A percentile compares a stretch with the other conserved stretches of the same genome.
Conservation (phyloP, 2,888 invertebrate genomes). For the Mylabris sibirica region DNA sequence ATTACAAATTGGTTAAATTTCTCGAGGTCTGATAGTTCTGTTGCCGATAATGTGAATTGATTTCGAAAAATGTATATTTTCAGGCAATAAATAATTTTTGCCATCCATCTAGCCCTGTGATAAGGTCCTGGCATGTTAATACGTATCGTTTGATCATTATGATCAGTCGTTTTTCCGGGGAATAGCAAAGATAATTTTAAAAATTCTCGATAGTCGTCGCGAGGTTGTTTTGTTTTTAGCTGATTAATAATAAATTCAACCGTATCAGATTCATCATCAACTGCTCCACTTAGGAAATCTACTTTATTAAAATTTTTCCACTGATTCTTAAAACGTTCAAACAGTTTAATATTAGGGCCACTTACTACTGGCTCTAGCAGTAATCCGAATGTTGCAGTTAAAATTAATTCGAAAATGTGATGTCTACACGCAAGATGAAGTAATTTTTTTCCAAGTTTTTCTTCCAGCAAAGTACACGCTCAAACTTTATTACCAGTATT, state of each 20-base stretch:
- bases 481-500: slow-evolving; percentile 41
- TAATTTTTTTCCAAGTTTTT: slow-evolving; percentile 38
- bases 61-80: slow-evolving; percentile 47
- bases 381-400: slow-evolving; percentile 16
- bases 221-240: slow-evolving; percentile 10
- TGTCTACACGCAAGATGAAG: slow-evolving; percentile 44
- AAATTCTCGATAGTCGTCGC: slow-evolving; percentile 27
- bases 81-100: slow-evolving; percentile 43
- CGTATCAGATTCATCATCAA: background rate
- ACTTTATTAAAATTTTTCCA: slow-evolving; percentile 33
- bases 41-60: background rate
- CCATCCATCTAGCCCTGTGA: slow-evolving; percentile 48
- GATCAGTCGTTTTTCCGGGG: slow-evolving; percentile 3
- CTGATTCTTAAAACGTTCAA: slow-evolving; percentile 34
- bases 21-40: background rate
- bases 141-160: background rate
- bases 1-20: no score
- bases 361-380: slow-evolving; percentile 27
- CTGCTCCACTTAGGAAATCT: slow-evolving; percentile 24
- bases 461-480: slow-evolving; percentile 37
- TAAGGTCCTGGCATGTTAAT: slow-evolving; percentile 35
- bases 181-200: slow-evolving; percentile 13
- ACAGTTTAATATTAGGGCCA: slow-evolving; percentile 37
- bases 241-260: background rate
- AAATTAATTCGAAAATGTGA: slow-evolving; percentile 41